Base-by-base conservation (phyloP, 2,888 invertebrate genomes). In the Lepidocyrtinus sp. region DNA sequence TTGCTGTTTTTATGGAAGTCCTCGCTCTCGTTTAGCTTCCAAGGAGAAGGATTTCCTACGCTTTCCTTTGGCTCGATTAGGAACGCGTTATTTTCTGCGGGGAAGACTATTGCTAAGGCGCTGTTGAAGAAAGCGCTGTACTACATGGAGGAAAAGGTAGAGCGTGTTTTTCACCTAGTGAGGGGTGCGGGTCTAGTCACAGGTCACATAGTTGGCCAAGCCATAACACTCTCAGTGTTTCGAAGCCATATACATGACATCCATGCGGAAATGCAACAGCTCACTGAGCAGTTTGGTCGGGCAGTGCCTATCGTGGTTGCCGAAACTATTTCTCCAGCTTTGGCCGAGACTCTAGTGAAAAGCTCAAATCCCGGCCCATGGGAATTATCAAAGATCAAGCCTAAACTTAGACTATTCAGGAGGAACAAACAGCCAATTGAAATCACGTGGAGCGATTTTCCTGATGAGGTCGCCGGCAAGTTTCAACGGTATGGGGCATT, bases 261-360 rank as follows among this genome's bases (percentile, higher is more conserved):
- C 17, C 76, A 76, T 22, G 70, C 76, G 1, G 83, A 83, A 76
- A 80, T 82, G 25, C 83, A 83, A 46, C 79, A 79, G 61, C 62
- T 83, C 21, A 77, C 70, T 19, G 83, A 83, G 72, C 82, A 81
- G 19, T 83, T 83, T 72, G 83, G 83, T 1, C 64, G 82, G 21
- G 82, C 82, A 0, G 76, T 83, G n/a, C 83, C 83, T 5, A 79
- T 83, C 21, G 82, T 83, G 36, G 36, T 36, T 12, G 36, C 36
- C 12, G 79, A 83, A 50, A 80, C 82, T 9, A 77, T 83, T 25
- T 80, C 79, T 27, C 83, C 83, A 22, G 79, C 75, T 1, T 26
- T 83, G n/a, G 83, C 83, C 3, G 83, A 83, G 65, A 82, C 73
- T n/a, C 63, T 83, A 21, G 64, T 83, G 5, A 82, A 82, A 62